Evolutionary conservation across 2,113 vertebrate genomes (phyloP).

Genomic region (Hemiprocne comata): DNA sequence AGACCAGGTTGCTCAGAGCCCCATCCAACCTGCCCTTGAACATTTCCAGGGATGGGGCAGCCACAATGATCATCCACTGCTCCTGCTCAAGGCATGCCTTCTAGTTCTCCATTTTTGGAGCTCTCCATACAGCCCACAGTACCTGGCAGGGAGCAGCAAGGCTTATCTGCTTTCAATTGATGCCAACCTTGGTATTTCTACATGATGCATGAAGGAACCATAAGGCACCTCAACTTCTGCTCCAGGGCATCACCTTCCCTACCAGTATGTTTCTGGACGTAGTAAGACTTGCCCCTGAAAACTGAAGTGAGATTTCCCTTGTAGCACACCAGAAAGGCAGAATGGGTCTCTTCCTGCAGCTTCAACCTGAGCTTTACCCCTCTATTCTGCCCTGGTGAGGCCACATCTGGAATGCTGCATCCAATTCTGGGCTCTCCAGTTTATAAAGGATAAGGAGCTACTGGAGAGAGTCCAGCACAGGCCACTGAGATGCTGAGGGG

Average conservation of each 20-base stretch:
- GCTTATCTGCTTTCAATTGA: background rate
- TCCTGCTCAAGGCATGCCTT: background rate
- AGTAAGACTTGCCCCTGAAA: background rate
- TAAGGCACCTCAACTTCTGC: background rate
- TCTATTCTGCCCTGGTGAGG: no score
- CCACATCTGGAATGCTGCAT: no score
- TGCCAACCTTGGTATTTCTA: background rate
- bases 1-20: no score
- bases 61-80: no score
- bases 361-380: background rate
- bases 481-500: no score
- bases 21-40: no score
- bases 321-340: background rate
- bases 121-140: background rate
- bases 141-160: background rate
- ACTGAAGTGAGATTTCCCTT: background rate
- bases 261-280: accelerated
- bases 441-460: no score
- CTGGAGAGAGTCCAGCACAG: no score
- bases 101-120: background rate
- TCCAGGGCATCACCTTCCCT: background rate
- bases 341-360: background rate
- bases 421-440: no score
- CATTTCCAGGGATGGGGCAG: no score
- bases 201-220: accelerated